Percentiles rank a stretch among this genome's conserved stretches.
phyloP scores from a whole-genome alignment of 1,140 invertebrate genomes.

The Musca domestica region DNA sequence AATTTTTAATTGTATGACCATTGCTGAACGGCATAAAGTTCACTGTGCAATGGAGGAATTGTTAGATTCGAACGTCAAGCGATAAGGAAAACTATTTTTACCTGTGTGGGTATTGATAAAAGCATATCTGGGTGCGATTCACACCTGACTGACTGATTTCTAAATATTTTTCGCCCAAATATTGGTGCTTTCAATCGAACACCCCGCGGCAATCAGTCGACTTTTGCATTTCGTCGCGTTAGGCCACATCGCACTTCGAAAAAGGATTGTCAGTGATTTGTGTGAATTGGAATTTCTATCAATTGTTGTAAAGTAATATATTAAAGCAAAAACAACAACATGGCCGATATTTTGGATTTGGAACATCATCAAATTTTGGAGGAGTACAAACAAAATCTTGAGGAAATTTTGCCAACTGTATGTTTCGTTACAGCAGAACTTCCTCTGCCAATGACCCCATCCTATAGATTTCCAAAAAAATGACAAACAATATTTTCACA shows the following conservation, averaged over 20 bases:
- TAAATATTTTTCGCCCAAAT: conserved; percentile 4
- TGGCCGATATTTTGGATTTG: conserved; percentile 47
- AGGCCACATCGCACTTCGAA: background rate
- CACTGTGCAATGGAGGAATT: too few species aligned
- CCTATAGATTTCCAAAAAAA: too few species aligned
- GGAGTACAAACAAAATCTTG: conserved; percentile 46
- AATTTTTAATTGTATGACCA: too few species aligned
- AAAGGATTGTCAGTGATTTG: background rate
- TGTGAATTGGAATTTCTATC: background rate
- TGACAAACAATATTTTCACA: too few species aligned
- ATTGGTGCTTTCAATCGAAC: background rate
- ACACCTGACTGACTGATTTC: background rate
- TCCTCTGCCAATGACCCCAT: too few species aligned
- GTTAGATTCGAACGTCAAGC: too few species aligned
- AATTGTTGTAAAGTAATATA: background rate
- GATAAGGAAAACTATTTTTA: too few species aligned
- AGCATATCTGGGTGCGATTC: conserved; percentile 14
- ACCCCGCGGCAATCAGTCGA: conserved; percentile 8
- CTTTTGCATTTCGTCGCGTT: background rate
- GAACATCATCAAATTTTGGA: conserved; percentile 42
- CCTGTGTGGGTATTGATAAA: conserved; percentile 1
- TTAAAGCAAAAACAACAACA: conserved; percentile 31
- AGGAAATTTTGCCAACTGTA: conserved; percentile 46
- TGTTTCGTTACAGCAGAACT: conserved; percentile 23
- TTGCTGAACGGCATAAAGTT: too few species aligned